Evolutionary conservation across 23 tunicate genomes (phyloP), one percentile per base, ranked within the genome.

Genomic region (Ascidia mentula): DNA sequence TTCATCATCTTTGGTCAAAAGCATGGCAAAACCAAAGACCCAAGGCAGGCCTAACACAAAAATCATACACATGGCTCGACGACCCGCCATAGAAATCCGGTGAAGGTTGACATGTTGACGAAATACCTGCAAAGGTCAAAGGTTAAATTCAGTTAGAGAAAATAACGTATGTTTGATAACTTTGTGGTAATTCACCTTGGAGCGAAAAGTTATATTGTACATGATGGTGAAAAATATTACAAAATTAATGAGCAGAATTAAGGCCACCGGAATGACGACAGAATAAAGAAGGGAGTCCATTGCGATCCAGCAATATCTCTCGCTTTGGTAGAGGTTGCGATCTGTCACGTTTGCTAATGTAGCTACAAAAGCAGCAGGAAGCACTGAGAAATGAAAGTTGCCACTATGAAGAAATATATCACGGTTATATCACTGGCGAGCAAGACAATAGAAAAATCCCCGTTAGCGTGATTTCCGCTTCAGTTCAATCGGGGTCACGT

Each of bases 31-130:
- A 26, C 97, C 97, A 40, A 91, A 85, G 18, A 91, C 26, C 97
- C 97, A 91, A 0, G 97, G 97, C 60, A 91, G 45, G 4, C 97
- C 97, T 24, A 91, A 81, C 38, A 91, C 84, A 46, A 91, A 61
- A 36, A 87, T 75, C 90, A 91, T 82, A 61, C 84, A 82, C 38
- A 78, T 33, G 0, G 97, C 97, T 80, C 97, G 80, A 33, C 38
- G 77, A 30, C 85, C 37, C 4, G 90, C 75, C 45, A 80, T 83
- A 22, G 78, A 69, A 20, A 91, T 32, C 39, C 78, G 77, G 26
- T 69, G 34, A 37, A 81, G 34, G 42, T 86, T 69, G 40, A 85
- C 37, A 20, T 75, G 60, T 72, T 85, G 86, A 35, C 86, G 88
- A 71, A 91, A 91, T 77, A 33, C 78, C 97, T 91, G 40, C 40